Percentiles rank a stretch among this genome's conserved stretches.
Conservation (phyloP, 1,140 invertebrate genomes). For the Halictus rubicundus region DNA sequence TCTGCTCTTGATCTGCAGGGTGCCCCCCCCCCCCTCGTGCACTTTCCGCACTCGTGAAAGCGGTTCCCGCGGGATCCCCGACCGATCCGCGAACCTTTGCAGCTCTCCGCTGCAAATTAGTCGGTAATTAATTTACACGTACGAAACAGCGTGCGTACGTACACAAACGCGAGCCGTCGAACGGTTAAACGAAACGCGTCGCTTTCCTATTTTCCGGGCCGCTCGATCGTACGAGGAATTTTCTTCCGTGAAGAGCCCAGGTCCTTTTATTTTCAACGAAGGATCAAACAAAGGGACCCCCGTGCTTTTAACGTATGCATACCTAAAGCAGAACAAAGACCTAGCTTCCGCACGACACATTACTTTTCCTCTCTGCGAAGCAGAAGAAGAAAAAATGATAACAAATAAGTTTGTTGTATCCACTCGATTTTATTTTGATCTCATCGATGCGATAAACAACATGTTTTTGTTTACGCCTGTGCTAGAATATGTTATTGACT, state of each 20-base stretch:
- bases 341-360: not conserved
- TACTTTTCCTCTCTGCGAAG: not conserved
- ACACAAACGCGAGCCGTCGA: too few relatives aligned
- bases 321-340: not conserved
- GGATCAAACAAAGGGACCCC: constrained; percentile 10
- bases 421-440: too few relatives aligned
- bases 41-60: not conserved
- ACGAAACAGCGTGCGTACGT: too few relatives aligned
- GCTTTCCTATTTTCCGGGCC: constrained; percentile 12
- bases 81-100: not conserved
- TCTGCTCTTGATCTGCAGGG: constrained; percentile 1
- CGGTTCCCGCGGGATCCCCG: not conserved
- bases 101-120: not conserved
- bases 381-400: not conserved
- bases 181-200: too few relatives aligned
- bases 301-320: constrained; percentile 14
- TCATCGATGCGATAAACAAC: too few relatives aligned
- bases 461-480: too few relatives aligned
- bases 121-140: not conserved
- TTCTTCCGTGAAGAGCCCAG: not conserved
- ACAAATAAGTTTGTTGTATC: too few relatives aligned
- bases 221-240: constrained; percentile 14
- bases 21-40: too few relatives aligned
- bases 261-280: constrained; percentile 13
- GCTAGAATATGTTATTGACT: too few relatives aligned